Evolutionary conservation across 1,140 invertebrate species (phyloP), one percentile per base, ranked within the genome.

Genomic region (Cecropterus lyciades): DNA sequence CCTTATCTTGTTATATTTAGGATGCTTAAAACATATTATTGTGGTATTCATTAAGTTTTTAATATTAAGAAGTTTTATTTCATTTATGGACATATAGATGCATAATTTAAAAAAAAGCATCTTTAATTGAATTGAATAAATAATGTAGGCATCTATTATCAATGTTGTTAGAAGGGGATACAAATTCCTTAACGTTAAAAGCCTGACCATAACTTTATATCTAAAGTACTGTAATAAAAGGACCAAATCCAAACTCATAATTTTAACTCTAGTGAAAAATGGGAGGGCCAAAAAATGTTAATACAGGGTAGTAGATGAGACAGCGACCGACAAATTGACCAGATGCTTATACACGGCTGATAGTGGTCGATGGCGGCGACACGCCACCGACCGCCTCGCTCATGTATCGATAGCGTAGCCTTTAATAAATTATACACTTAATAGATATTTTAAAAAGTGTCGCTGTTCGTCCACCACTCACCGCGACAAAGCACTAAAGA

Each of bases 191-290:
- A 14, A 46, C 43, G 33, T 77, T 89, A 87, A 87, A 87, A 87
- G 84, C 83, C 56, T 73, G 69, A 75, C 78, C 76, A 84, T 81
- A 75, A 85, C 59, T 73, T 69, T 72, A 79, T 90, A 90, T 90
- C 87, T 90, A 80, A 90, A 90, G 87, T 85, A 84, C 84, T 77
- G 75, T 80, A 86, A 87, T 90, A 90, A 87, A 87, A 82, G 77
- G 78, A 85, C 77, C 65, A 78, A 72, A 72, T 81, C 77, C 75
- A 89, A 84, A 75, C 81, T 87, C 79, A 89, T 87, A 86, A 84
- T 72, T 86, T 84, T 79, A 80, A 79, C 72, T 71, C 59, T 62
- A 78, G 76, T 83, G 80, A 86, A 89, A 87, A 82, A 82, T 84
- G 70, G 77, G 68, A 69, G 64, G 49, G 79, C 73, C 79, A 80